These are phyloP conservation scores for Cyrtonyx montezumae DNA, from an alignment of 2,113 vertebrate genomes.

Conservation along the genomic window DNA sequence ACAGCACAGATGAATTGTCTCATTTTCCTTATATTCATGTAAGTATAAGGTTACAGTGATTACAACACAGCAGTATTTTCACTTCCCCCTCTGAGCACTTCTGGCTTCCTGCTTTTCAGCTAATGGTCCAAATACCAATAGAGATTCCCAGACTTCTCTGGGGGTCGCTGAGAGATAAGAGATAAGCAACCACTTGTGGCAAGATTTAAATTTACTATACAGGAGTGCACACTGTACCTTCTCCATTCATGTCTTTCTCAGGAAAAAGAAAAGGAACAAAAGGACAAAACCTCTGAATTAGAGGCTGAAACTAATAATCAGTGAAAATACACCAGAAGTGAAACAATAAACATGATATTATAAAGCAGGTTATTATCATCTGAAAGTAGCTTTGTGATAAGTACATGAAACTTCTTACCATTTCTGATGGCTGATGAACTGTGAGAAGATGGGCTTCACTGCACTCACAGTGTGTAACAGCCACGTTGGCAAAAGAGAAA, in stretches of 20 bases:
- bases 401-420: background rate
- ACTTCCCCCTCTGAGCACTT: slow-evolving; percentile 40
- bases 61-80: slow-evolving; percentile 54
- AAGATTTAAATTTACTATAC: background rate
- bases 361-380: background rate
- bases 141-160: background rate
- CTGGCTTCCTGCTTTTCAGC: slow-evolving; percentile 29
- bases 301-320: background rate
- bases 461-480: background rate
- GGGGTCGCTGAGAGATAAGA: background rate
- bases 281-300: background rate
- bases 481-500: background rate
- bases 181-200: background rate
- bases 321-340: background rate
- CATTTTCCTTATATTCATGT: background rate
- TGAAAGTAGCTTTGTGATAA: background rate
- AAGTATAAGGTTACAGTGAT: background rate
- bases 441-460: background rate
- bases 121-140: background rate
- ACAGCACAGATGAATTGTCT: background rate
- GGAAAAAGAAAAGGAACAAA: background rate
- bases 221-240: background rate
- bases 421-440: background rate
- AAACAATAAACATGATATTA: background rate
- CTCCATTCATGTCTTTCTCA: background rate